Conservation (phyloP, 2,797 vertebrate species). For the Spondyliosoma cantharus region DNA sequence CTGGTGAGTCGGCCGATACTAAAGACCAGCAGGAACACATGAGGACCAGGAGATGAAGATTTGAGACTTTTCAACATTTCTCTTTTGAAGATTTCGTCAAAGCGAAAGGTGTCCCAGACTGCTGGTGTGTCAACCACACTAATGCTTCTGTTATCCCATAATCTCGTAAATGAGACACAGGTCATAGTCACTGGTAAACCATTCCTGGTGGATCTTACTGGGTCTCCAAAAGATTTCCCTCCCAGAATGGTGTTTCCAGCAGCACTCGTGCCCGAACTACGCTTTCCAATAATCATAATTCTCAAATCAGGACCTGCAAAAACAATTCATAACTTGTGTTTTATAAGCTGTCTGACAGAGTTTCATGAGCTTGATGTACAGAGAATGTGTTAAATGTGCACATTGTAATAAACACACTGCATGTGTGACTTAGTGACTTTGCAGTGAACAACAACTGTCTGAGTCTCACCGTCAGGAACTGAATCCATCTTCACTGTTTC, state of each 20-base stretch:
- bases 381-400: too few relatives aligned
- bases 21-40: constrained; percentile 24
- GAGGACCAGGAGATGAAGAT: background rate
- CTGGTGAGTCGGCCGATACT: background rate
- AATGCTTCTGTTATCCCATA: background rate
- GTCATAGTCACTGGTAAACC: constrained; percentile 4
- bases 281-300: constrained; percentile 34
- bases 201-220: too few relatives aligned
- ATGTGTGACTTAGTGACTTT: too few relatives aligned
- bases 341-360: background rate
- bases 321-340: background rate
- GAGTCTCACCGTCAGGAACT: background rate
- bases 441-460: too few relatives aligned
- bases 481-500: constrained; percentile 4
- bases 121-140: constrained; percentile 17
- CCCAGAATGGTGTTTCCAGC: constrained; percentile 33
- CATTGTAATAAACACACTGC: too few relatives aligned
- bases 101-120: background rate
- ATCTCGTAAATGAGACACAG: too few relatives aligned
- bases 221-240: too few relatives aligned
- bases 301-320: constrained; percentile 20
- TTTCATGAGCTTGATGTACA: too few relatives aligned
- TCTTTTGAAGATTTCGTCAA: fast-evolving
- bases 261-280: constrained; percentile 31
- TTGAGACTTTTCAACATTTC: background rate